Evolutionary conservation across 2,797 vertebrate species (phyloP).

Genomic region (Phrynocephalus guinanensis): DNA sequence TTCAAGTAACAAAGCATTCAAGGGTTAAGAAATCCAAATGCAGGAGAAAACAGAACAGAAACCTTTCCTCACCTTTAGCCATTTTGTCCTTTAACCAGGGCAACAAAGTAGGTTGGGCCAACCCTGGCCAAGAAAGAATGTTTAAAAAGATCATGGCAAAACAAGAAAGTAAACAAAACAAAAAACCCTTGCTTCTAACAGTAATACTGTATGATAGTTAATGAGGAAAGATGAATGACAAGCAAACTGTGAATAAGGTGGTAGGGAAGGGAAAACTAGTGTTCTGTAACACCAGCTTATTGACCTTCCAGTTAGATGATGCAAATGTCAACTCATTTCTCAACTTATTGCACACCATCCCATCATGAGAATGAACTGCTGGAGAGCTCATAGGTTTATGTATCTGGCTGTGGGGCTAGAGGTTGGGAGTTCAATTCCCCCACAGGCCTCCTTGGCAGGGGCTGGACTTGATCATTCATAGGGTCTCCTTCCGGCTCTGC

Average conservation of each 20-base stretch:
- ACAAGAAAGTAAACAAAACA: neutral
- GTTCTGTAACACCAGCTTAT: slow-evolving; percentile 31
- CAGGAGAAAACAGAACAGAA: neutral
- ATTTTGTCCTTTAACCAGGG: neutral
- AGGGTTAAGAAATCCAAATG: neutral
- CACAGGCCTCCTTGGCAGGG: too few relatives aligned
- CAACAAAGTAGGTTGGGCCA: neutral
- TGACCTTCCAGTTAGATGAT: slow-evolving; percentile 44
- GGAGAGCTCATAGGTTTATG: too few relatives aligned
- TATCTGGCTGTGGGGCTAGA: too few relatives aligned
- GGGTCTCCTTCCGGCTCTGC: too few relatives aligned
- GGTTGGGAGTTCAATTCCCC: too few relatives aligned
- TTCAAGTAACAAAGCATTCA: too few relatives aligned
- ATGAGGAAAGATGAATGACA: neutral
- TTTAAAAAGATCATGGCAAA: neutral
- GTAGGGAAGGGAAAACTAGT: slow-evolving; percentile 25
- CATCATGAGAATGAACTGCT: slow-evolving; percentile 24
- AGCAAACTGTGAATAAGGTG: neutral
- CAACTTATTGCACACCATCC: slow-evolving; percentile 49
- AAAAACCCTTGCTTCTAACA: neutral
- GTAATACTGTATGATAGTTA: neutral
- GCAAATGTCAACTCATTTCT: neutral
- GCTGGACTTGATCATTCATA: too few relatives aligned
- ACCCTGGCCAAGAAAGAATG: slow-evolving; percentile 14
- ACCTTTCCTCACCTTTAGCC: neutral